Evolutionary conservation across 2,888 invertebrate species (phyloP), one percentile per base, ranked within the genome.

Genomic region (Idaea straminata): DNA sequence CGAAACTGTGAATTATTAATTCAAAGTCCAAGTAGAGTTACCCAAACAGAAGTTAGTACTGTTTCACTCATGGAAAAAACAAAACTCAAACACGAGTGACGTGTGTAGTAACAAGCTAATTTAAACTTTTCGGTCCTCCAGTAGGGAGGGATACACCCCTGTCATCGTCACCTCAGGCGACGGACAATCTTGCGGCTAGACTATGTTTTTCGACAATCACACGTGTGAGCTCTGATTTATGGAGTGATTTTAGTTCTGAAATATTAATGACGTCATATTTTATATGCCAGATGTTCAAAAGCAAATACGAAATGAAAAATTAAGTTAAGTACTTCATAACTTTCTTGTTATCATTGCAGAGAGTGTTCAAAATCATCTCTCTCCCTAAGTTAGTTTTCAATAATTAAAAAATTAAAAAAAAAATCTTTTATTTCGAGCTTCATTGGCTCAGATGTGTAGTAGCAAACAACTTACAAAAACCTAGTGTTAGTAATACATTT

Each of bases 71-170:
- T 71, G 13, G 83, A 89, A 91, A 92, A 92, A 92, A 91, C 89
- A 89, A 88, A 87, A 86, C 82, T 80, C 83, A 77, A 77, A 86
- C 83, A 84, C 83, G 88, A 87, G 88, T 84, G 87, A 81, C 84
- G 86, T 88, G 83, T 88, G 90, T 89, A 80, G 91, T 92, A 92
- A 92, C 92, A 86, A 92, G 92, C 92, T 92, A 91, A 92, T 92
- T 92, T 92, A 92, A 92, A 92, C 90, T 92, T 92, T 92, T 91
- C 88, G 89, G 86, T 82, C 80, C 84, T 82, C 82, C 77, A 84
- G 76, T 79, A 83, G 85, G 88, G 86, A 82, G 84, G 77, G 34
- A 4, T 13, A 59, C 16, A 5, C 47, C 79, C 77, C 82, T 85
- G 86, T 84, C 77, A 70, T 71, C 82, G 85, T 83, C 88, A 91